These are phyloP conservation scores for Microcebus tavaratra DNA, from an alignment of 2,113 vertebrate genomes.

Conservation along the genomic window DNA sequence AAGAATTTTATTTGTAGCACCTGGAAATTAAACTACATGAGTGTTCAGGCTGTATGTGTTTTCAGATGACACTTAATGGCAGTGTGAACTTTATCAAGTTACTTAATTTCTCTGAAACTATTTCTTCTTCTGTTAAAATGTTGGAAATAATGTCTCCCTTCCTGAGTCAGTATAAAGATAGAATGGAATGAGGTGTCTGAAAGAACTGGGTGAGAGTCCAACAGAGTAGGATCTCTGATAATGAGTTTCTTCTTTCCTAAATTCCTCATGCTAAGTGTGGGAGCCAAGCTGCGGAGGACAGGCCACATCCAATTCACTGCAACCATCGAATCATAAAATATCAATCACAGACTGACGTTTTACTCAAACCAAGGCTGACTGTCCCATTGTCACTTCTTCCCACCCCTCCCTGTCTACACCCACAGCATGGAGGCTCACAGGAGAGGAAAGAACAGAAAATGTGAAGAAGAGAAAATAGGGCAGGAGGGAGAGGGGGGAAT, in stretches of 20 bases:
- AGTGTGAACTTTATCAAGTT: not conserved
- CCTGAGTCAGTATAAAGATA: not conserved
- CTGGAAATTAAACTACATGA: not conserved
- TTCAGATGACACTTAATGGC: not conserved
- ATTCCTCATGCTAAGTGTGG: not conserved
- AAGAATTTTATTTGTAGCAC: not conserved
- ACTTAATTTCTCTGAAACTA: not conserved
- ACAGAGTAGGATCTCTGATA: not conserved
- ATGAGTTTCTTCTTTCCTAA: not conserved
- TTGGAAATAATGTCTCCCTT: not conserved
- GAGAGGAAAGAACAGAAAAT: not conserved
- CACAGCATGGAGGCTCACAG: not conserved
- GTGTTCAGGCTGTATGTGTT: not conserved
- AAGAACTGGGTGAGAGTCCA: not conserved
- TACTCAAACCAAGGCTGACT: not conserved
- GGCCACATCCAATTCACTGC: not conserved
- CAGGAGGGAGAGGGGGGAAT: not conserved
- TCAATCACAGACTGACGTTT: not conserved
- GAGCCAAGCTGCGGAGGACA: not conserved
- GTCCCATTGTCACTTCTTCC: not conserved
- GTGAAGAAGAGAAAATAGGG: not conserved
- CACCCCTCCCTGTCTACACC: too few species aligned
- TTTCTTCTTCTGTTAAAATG: not conserved
- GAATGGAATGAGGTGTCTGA: not conserved
- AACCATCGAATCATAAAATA: not conserved